Evolutionary conservation across 2,797 vertebrate genomes (phyloP).

Genomic region (Anabas testudineus): DNA sequence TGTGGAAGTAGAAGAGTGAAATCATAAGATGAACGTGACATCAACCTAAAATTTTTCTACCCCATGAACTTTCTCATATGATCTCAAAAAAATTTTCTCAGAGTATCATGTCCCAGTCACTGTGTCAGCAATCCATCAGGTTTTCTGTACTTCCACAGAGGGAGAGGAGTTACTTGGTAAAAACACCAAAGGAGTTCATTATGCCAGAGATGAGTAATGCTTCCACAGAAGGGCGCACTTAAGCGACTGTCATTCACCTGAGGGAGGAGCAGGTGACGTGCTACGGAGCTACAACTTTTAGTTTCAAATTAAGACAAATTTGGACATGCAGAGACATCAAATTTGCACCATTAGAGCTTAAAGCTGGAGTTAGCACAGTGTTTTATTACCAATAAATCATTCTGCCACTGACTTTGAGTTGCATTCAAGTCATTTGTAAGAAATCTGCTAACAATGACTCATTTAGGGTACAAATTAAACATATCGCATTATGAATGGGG

Average conservation of each 20-base stretch:
- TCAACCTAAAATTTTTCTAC: background rate
- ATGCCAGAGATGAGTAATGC: conserved; percentile 41
- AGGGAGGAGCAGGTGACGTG: background rate
- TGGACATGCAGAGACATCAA: background rate
- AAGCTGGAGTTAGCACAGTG: background rate
- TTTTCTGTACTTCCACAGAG: conserved; percentile 21
- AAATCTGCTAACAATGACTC: background rate
- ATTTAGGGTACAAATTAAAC: background rate
- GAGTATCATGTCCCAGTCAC: background rate
- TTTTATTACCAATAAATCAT: background rate
- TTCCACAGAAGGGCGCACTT: conserved; percentile 36
- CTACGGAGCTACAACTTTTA: background rate
- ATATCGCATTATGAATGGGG: background rate
- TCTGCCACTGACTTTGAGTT: background rate
- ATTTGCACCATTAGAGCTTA: too few species aligned
- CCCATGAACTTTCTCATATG: background rate
- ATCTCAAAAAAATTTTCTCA: too few species aligned
- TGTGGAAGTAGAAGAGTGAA: background rate
- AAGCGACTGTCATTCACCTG: conserved; percentile 17
- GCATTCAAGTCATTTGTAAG: too few species aligned
- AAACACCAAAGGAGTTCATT: conserved; percentile 20
- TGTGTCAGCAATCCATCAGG: conserved; percentile 26
- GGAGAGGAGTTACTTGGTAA: conserved; percentile 13
- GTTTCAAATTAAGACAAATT: background rate
- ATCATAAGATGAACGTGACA: background rate